Evolutionary conservation across 2,888 invertebrate species (phyloP).

Genomic region (Scelioninae gen. 2): DNA sequence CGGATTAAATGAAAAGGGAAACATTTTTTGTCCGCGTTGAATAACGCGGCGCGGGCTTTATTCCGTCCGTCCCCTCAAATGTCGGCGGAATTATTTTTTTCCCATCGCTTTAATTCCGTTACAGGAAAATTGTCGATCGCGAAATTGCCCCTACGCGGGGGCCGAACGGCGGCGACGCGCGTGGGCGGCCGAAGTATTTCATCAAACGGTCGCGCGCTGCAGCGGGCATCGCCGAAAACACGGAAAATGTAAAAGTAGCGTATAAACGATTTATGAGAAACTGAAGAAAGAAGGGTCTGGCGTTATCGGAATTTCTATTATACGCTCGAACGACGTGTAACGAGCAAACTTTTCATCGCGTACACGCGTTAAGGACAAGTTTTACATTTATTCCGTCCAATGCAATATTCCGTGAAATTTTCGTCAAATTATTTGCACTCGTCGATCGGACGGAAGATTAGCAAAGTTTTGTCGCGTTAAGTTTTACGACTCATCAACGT

Average conservation of each 20-base stretch:
- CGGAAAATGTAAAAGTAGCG: constrained; percentile 58
- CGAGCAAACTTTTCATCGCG: constrained; percentile 60
- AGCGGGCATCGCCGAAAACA: constrained; percentile 50
- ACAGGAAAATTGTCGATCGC: not conserved
- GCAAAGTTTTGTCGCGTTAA: not conserved
- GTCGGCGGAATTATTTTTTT: too few relatives aligned
- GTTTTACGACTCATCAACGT: constrained; percentile 5
- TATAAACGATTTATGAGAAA: constrained; percentile 61
- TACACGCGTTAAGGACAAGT: constrained; percentile 52
- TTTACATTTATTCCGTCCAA: constrained; percentile 52
- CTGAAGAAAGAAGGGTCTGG: constrained; percentile 58
- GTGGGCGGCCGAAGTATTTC: constrained; percentile 30
- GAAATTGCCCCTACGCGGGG: too few relatives aligned
- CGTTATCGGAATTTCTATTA: constrained; percentile 62
- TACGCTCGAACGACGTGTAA: constrained; percentile 59
- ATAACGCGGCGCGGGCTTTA: too few relatives aligned
- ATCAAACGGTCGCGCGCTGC: constrained; percentile 33
- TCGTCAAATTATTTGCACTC: constrained; percentile 45
- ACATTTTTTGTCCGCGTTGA: not conserved
- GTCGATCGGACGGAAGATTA: constrained; percentile 8
- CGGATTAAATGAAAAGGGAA: not conserved
- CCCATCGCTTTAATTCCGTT: constrained; percentile 2
- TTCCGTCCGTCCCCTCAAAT: too few relatives aligned
- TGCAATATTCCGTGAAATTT: constrained; percentile 49
- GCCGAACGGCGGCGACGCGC: constrained; percentile 9